Evolutionary conservation across 2,113 vertebrate genomes (phyloP), one percentile per base, ranked within the genome.

Genomic region (Ictidomys tridecemlineatus): DNA sequence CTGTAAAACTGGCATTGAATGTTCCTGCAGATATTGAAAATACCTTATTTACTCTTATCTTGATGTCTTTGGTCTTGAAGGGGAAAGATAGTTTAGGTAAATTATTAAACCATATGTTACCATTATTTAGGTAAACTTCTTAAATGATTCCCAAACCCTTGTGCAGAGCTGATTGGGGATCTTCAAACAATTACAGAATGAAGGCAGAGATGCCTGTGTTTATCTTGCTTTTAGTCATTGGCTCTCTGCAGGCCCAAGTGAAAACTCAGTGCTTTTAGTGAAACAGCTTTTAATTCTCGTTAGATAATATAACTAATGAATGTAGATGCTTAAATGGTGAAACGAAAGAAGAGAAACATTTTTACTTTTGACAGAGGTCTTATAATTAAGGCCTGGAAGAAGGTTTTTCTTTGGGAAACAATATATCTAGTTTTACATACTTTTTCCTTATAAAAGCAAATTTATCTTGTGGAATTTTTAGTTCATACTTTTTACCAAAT

Each of bases 391-490:
- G 5, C 83, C 13, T 84, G 51, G 58, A 83, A 83, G 69, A 93
- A 85, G 6, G 85, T 11, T 12, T 37, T 73, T 14, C 22, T 18
- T 92, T 63, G 14, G 17, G 26, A 73, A 85, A 93, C 5, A 11
- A 82, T 83, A 79, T 53, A 92, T 14, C 56, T 79, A 16, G 13
- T 83, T 91, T 89, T 89, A 51, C 82, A 48, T 61, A 30, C 17
- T 34, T 83, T 87, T 30, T 22, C 28, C 14, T 79, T 37, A 14
- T 53, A 78, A 90, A 79, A 37, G 10, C 30, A 95, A 28, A 61
- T 97, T 94, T 96, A 96, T 95, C 32, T 94, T 63, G 7, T 79
- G 63, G 42, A n/a, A 79, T 61, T 97, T 85, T 93, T 88, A 93
- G 63, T 14, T 14, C 4, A 1, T 65, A 73, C 61, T 10, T 76